Evolutionary conservation across 2,113 vertebrate genomes (phyloP).

Genomic region (Cichladusa arquata): DNA sequence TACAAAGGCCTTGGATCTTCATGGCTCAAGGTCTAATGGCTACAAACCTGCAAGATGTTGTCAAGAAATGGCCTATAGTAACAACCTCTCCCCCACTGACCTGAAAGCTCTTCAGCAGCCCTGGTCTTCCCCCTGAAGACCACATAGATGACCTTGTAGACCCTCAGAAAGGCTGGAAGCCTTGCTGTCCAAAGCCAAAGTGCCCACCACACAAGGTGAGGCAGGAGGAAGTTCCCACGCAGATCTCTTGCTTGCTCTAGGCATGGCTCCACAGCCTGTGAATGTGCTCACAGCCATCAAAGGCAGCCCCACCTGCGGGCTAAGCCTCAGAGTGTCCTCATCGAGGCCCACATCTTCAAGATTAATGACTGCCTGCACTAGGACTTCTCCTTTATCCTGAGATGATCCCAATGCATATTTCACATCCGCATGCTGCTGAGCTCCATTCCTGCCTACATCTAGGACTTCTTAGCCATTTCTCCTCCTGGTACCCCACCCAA

Average conservation of each 20-base stretch:
- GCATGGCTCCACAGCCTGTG: background rate
- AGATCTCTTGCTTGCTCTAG: background rate
- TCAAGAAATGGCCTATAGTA: background rate
- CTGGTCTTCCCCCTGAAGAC: background rate
- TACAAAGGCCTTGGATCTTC: background rate
- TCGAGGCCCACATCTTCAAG: background rate
- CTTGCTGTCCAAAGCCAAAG: background rate
- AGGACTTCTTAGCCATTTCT: conserved; percentile 10
- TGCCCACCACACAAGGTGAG: background rate
- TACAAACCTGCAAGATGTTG: background rate
- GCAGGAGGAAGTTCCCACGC: background rate
- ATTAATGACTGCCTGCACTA: conserved; percentile 44
- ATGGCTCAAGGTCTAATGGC: background rate
- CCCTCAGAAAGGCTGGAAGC: background rate
- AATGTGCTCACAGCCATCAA: conserved; percentile 4
- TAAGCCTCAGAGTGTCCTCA: conserved; percentile 45
- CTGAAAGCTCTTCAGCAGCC: background rate
- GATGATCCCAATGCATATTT: conserved; percentile 56
- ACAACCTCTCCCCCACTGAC: rapidly evolving
- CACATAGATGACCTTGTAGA: rapidly evolving
- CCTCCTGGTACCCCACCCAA: conserved; percentile 7
- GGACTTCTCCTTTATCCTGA: conserved; percentile 47
- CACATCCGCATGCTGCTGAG: background rate
- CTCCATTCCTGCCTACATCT: conserved; percentile 35
- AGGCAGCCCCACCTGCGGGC: conserved; percentile 27